Evolutionary conservation across 2,113 vertebrate genomes (phyloP).

Genomic region (Pao palembangensis): DNA sequence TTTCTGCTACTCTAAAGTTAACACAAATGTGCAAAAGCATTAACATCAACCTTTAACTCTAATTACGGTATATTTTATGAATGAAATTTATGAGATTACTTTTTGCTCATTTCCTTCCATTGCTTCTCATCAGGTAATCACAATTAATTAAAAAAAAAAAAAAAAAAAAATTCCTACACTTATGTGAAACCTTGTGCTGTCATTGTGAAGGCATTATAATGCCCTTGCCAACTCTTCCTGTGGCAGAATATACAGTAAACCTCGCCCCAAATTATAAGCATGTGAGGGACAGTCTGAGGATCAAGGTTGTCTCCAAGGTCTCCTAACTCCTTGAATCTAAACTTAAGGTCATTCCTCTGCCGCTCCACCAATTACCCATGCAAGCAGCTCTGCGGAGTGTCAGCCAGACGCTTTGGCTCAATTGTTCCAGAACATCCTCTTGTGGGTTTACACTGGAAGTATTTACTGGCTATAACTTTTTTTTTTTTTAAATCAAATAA

Average conservation of each 20-base stretch:
- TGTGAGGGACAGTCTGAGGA: slow-evolving; percentile 52
- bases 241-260: slow-evolving; percentile 26
- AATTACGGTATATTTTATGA: too few relatives aligned
- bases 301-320: slow-evolving; percentile 61
- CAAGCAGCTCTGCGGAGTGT: slow-evolving; percentile 59
- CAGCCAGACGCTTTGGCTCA: slow-evolving; percentile 56
- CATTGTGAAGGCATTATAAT: slow-evolving; percentile 20
- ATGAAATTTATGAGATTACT: too few relatives aligned
- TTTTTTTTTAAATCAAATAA: slow-evolving; percentile 47
- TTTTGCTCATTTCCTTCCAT: neutral
- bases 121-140: slow-evolving; percentile 4
- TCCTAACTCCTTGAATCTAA: slow-evolving; percentile 63
- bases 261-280: slow-evolving; percentile 36
- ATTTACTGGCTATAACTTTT: slow-evolving; percentile 47
- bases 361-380: slow-evolving; percentile 65
- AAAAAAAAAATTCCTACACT: slow-evolving; percentile 2
- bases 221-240: slow-evolving; percentile 17
- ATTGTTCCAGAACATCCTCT: slow-evolving; percentile 68
- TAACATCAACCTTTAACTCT: too few relatives aligned
- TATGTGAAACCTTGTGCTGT: slow-evolving; percentile 24
- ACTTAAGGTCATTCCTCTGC: slow-evolving; percentile 69
- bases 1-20: too few relatives aligned
- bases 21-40: too few relatives aligned
- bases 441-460: slow-evolving; percentile 65
- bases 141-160: too few relatives aligned